These are phyloP conservation scores for Limnephilus lunatus DNA, from an alignment of 2,888 invertebrate genomes.

Conservation along the genomic window DNA sequence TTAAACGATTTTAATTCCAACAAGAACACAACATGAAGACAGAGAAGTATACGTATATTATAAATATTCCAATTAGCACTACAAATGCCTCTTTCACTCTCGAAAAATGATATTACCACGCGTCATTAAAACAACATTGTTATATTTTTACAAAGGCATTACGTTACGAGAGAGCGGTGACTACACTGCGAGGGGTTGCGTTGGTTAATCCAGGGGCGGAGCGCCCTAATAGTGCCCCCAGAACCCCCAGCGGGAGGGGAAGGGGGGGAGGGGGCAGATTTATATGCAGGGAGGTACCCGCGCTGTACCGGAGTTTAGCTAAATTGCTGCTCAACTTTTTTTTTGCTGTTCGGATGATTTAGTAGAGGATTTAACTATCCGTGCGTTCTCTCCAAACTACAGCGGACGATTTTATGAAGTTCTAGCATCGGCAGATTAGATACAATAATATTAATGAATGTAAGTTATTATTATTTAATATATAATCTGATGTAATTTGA, in stretches of 20 bases:
- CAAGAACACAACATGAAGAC: not conserved
- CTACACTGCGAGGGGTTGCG: slow-evolving; percentile 2
- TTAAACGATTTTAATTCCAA: not conserved
- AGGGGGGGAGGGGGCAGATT: slow-evolving; percentile 44
- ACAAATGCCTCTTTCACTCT: not conserved
- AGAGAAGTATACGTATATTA: too few species aligned
- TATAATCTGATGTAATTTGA: not conserved
- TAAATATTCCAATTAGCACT: not conserved
- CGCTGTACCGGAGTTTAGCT: slow-evolving; percentile 31
- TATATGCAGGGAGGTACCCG: slow-evolving; percentile 43
- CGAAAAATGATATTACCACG: not conserved
- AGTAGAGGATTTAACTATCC: slow-evolving; percentile 3
- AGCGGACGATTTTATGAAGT: not conserved
- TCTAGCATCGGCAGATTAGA: not conserved
- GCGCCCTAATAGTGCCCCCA: slow-evolving; percentile 35
- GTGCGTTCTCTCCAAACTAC: not conserved
- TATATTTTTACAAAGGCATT: not conserved
- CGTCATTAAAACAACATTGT: not conserved
- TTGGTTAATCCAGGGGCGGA: slow-evolving; percentile 34
- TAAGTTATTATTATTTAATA: not conserved
- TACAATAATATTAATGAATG: not conserved
- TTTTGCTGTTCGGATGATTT: not conserved
- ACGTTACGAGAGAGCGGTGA: not conserved
- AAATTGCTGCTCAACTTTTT: slow-evolving; percentile 38
- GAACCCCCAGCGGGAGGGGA: not conserved